Percentiles rank a stretch among this genome's conserved stretches.
Conservation (phyloP, 2,888 invertebrate genomes). For the Mayetiola destructor region DNA sequence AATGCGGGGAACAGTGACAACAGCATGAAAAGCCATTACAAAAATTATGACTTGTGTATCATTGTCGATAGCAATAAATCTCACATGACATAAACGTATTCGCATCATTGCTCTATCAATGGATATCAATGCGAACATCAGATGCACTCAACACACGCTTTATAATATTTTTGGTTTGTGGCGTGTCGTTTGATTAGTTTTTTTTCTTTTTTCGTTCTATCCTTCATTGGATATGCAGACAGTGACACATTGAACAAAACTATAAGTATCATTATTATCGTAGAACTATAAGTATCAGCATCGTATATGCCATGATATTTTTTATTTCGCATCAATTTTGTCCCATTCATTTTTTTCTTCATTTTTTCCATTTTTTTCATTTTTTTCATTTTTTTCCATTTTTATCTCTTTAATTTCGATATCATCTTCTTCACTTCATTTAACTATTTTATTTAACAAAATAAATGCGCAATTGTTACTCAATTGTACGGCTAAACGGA, state of each 20-base stretch:
- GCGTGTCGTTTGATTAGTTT: background rate
- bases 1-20: too few species aligned
- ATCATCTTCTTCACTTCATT: too few species aligned
- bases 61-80: slow-evolving; percentile 6
- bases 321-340: background rate
- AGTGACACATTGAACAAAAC: slow-evolving; percentile 2
- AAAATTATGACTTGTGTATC: slow-evolving; percentile 12
- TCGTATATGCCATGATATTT: background rate
- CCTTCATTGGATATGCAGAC: background rate
- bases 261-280: background rate
- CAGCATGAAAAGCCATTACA: background rate
- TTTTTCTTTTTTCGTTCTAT: background rate
- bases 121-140: slow-evolving; percentile 7
- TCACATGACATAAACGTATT: slow-evolving; percentile 3
- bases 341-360: background rate
- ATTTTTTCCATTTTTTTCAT: background rate
- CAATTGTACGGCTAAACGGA: too few species aligned
- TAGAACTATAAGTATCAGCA: background rate
- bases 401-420: too few species aligned
- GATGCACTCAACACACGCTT: background rate
- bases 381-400: background rate
- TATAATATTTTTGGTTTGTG: background rate
- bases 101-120: slow-evolving; percentile 7
- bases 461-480: too few species aligned
- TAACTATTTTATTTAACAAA: too few species aligned